These are phyloP conservation scores for Orthosia incerta DNA, from an alignment of 2,888 invertebrate species.

Conservation along the genomic window DNA sequence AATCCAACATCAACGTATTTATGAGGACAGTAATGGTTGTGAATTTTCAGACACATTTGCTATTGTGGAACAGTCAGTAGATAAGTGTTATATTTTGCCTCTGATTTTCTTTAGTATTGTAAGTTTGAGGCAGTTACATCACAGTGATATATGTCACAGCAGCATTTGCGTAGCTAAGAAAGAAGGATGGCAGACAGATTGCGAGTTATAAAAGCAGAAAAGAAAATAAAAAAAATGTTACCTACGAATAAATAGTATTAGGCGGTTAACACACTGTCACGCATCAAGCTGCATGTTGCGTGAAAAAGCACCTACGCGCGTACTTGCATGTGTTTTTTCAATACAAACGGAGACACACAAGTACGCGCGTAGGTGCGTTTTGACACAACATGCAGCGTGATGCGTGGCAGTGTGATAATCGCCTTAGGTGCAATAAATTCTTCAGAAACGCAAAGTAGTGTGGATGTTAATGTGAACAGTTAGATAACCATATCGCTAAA, in stretches of 20 bases:
- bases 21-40: conserved; percentile 43
- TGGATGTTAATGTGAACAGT: background rate
- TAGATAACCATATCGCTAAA: background rate
- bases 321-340: too few relatives aligned
- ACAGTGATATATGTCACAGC: background rate
- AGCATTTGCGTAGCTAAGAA: background rate
- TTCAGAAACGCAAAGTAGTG: too few relatives aligned
- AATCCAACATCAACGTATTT: conserved; percentile 48
- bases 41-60: conserved; percentile 55
- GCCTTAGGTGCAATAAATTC: background rate
- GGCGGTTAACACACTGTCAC: too few relatives aligned
- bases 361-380: too few relatives aligned
- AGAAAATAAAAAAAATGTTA: background rate
- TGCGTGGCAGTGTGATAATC: too few relatives aligned
- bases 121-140: background rate
- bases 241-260: background rate
- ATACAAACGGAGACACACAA: too few relatives aligned
- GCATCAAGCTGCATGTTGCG: too few relatives aligned
- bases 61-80: conserved; percentile 21
- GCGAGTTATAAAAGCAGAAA: background rate
- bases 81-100: conserved; percentile 1
- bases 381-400: too few relatives aligned
- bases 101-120: conserved; percentile 1
- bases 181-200: background rate
- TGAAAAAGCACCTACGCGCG: too few relatives aligned